A percentile compares a stretch with the other conserved stretches of the same genome.
phyloP scores from a whole-genome alignment of 2,888 invertebrate species.

The Operophtera brumata region DNA sequence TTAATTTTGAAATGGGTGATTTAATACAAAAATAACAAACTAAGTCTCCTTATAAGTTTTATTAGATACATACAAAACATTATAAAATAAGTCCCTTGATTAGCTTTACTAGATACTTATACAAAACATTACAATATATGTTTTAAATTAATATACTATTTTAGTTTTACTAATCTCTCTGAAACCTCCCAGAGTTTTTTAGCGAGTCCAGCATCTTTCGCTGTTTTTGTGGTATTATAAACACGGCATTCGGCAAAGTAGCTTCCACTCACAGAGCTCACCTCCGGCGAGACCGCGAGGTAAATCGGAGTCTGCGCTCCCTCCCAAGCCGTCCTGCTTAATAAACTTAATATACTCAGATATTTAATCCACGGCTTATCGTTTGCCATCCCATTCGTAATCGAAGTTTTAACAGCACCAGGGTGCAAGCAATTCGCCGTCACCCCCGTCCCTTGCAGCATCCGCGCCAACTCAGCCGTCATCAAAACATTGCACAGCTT shows the following conservation, averaged over 20 bases:
- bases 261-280: constrained; percentile 80
- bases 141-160: constrained; percentile 17
- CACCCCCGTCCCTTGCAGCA: constrained; percentile 84
- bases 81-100: too few relatives aligned
- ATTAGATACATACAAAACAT: too few relatives aligned
- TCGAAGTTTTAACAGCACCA: constrained; percentile 82
- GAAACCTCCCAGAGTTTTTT: constrained; percentile 84
- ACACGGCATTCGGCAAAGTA: constrained; percentile 82
- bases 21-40: too few relatives aligned
- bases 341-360: constrained; percentile 51
- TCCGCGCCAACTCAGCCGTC: constrained; percentile 84
- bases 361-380: constrained; percentile 34
- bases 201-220: constrained; percentile 71
- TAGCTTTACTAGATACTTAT: too few relatives aligned
- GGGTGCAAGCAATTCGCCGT: constrained; percentile 91
- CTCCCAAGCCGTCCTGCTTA: constrained; percentile 52
- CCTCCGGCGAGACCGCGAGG: constrained; percentile 73
- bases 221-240: constrained; percentile 58
- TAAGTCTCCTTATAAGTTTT: too few relatives aligned
- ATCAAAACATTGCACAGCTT: constrained; percentile 89
- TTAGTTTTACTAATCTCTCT: constrained; percentile 54
- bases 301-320: constrained; percentile 78
- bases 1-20: too few relatives aligned
- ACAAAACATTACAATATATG: too few relatives aligned
- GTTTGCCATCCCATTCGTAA: constrained; percentile 77